Percentiles rank a stretch among this genome's conserved stretches.
Conservation (phyloP, 1,140 invertebrate species). For the Zaprionus capensis region DNA sequence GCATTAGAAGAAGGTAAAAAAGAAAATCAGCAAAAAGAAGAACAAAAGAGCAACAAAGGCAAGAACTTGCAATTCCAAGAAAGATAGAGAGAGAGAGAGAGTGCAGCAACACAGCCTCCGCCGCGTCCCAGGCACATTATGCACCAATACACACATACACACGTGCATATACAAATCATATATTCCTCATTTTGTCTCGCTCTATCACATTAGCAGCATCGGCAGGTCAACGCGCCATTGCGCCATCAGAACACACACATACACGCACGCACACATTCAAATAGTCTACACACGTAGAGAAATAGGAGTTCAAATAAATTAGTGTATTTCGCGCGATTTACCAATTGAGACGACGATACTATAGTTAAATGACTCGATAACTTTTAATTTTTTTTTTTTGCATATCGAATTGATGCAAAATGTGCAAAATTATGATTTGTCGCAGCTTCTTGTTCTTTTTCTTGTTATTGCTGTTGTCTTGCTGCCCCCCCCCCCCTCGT, state of each 20-base stretch:
- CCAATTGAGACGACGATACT: not conserved
- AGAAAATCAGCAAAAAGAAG: conserved; percentile 1
- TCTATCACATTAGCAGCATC: not conserved
- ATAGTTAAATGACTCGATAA: too few relatives aligned
- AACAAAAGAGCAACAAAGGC: not conserved
- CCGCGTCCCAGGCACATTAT: not conserved
- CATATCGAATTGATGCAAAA: conserved; percentile 4
- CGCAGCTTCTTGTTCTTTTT: not conserved
- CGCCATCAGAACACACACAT: not conserved
- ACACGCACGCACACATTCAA: not conserved
- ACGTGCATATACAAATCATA: not conserved
- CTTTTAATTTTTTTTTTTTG: too few relatives aligned
- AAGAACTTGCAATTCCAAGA: not conserved
- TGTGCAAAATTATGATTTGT: conserved; percentile 2
- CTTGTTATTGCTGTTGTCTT: not conserved
- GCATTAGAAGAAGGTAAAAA: conserved; percentile 2
- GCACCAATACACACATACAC: not conserved
- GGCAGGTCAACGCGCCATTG: conserved; percentile 4
- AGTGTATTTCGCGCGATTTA: conserved; percentile 5
- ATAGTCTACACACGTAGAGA: not conserved
- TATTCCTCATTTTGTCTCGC: conserved; percentile 1
- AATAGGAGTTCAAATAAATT: not conserved
- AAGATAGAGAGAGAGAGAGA: not conserved
- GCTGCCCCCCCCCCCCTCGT: not conserved
- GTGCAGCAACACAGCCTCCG: not conserved